Evolutionary conservation across 2,888 invertebrate species (phyloP).

Genomic region (Melangyna quadrimaculata): DNA sequence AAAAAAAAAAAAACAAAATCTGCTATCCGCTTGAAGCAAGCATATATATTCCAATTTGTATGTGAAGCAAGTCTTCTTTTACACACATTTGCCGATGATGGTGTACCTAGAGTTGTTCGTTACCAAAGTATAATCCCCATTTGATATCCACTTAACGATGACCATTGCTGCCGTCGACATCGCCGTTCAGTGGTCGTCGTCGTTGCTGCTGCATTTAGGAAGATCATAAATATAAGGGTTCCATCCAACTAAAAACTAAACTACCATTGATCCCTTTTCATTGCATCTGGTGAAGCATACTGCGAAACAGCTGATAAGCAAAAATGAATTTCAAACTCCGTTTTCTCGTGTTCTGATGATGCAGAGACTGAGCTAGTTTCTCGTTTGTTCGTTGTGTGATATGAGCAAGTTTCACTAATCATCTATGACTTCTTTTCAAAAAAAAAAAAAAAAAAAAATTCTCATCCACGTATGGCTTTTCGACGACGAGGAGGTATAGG

Average conservation of each 20-base stretch:
- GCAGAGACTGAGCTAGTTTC: too few relatives aligned
- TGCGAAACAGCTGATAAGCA: constrained; percentile 47
- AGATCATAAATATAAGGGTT: not conserved
- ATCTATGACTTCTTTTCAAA: not conserved
- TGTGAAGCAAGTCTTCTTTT: not conserved
- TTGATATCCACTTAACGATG: constrained; percentile 24
- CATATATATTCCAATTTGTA: constrained; percentile 14
- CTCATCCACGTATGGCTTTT: not conserved
- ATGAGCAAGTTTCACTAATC: constrained; percentile 10
- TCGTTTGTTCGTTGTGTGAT: not conserved
- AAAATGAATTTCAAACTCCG: constrained; percentile 25
- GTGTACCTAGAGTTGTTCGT: not conserved
- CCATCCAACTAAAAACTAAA: too few relatives aligned
- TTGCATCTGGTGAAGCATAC: not conserved
- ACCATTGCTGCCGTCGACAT: not conserved
- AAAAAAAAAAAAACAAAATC: not conserved
- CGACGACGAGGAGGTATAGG: not conserved
- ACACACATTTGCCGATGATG: not conserved
- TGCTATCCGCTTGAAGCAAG: not conserved
- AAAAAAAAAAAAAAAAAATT: not conserved
- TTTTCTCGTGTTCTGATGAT: not conserved
- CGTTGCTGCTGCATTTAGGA: not conserved
- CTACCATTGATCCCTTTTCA: constrained; percentile 5
- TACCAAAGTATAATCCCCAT: not conserved
- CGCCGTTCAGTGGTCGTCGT: too few relatives aligned